phyloP scores from a whole-genome alignment of 2,888 invertebrate species.

The Uloborus plumipes region DNA sequence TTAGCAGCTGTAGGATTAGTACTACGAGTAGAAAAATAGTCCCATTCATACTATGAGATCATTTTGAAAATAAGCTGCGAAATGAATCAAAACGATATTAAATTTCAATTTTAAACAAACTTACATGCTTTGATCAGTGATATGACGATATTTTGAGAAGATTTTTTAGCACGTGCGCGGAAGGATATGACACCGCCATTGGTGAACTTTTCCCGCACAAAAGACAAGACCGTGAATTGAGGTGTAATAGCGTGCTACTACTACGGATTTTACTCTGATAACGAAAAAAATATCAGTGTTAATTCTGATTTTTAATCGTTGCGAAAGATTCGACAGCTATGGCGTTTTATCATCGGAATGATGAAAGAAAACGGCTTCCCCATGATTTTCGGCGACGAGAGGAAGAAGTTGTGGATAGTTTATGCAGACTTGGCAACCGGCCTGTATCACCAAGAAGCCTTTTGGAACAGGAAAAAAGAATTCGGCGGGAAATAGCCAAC shows the following conservation, averaged over 20 bases:
- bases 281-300: background rate
- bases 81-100: background rate
- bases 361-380: conserved; percentile 52
- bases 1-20: conserved; percentile 60
- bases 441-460: conserved; percentile 68
- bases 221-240: conserved; percentile 46
- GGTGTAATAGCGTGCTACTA: conserved; percentile 25
- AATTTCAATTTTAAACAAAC: background rate
- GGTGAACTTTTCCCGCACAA: conserved; percentile 62
- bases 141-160: background rate
- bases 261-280: background rate
- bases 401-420: conserved; percentile 74
- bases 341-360: conserved; percentile 59
- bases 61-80: background rate
- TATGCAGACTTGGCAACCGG: conserved; percentile 70
- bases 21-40: conserved; percentile 56
- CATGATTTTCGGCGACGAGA: conserved; percentile 65
- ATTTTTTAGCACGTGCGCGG: conserved; percentile 56
- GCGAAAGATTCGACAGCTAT: conserved; percentile 6
- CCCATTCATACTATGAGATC: background rate
- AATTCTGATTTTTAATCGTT: background rate
- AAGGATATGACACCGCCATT: conserved; percentile 19
- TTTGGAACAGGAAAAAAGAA: conserved; percentile 93
- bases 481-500: conserved; percentile 98
- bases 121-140: background rate